Evolutionary conservation across 1,140 invertebrate species (phyloP).

Genomic region (Schlechtendalia chinensis): DNA sequence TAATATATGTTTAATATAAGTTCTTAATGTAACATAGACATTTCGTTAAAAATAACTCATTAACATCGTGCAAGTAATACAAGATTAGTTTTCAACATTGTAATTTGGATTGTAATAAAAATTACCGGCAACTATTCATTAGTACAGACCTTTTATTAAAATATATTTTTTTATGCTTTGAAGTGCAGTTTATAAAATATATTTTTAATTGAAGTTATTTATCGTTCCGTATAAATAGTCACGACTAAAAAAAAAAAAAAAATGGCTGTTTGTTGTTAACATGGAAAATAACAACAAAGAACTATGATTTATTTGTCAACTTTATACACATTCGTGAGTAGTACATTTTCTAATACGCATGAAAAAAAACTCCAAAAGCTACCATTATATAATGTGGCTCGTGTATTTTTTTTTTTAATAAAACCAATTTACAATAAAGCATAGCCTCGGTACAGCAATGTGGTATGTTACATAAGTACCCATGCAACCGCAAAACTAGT

Average conservation of each 20-base stretch:
- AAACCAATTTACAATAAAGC: conserved; percentile 16
- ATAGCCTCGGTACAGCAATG: neutral
- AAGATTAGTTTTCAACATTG: too few relatives aligned
- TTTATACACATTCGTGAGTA: neutral
- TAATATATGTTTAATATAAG: too few relatives aligned
- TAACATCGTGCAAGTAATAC: too few relatives aligned
- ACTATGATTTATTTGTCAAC: neutral
- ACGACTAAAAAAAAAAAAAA: conserved; percentile 3
- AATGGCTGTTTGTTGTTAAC: neutral
- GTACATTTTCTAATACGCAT: neutral
- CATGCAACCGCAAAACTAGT: neutral
- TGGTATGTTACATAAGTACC: conserved; percentile 9
- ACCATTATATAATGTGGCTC: neutral
- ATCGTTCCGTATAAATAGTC: neutral
- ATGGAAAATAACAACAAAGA: neutral
- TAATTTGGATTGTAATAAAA: too few relatives aligned
- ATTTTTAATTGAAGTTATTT: neutral
- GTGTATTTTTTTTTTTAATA: neutral
- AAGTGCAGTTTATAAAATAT: too few relatives aligned
- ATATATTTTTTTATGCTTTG: neutral
- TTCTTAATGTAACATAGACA: too few relatives aligned
- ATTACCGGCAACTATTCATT: too few relatives aligned
- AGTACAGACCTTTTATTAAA: too few relatives aligned
- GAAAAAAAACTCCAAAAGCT: neutral
- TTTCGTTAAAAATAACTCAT: too few relatives aligned